A percentile compares a stretch with the other conserved stretches of the same genome.
These are phyloP conservation scores for Pungitius pungitius DNA, from an alignment of 2,113 vertebrate species.

Conservation along the genomic window DNA sequence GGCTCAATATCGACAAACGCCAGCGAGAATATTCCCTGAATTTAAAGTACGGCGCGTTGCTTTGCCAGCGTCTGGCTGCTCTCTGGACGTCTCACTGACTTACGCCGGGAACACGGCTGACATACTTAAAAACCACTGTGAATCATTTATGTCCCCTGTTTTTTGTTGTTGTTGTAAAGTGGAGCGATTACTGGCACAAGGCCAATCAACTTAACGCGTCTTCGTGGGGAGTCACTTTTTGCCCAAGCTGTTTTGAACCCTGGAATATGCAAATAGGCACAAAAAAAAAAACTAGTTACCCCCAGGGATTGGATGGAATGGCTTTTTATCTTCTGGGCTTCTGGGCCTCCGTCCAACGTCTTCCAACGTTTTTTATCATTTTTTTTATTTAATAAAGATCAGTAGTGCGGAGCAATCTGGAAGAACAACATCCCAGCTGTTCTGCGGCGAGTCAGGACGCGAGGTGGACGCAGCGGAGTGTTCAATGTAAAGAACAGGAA, in stretches of 20 bases:
- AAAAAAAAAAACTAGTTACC: no score
- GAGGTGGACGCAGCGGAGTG: slow-evolving; percentile 13
- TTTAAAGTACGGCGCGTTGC: slow-evolving; percentile 8
- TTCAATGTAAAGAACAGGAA: background rate
- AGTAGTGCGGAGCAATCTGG: slow-evolving; percentile 50
- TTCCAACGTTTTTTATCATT: no score
- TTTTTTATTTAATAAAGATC: slow-evolving; percentile 56
- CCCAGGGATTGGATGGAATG: no score
- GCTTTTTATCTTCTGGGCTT: no score
- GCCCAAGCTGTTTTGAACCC: no score
- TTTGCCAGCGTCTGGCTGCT: background rate
- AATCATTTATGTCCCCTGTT: background rate
- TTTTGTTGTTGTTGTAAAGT: background rate
- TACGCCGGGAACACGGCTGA: slow-evolving; percentile 1
- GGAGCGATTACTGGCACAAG: background rate
- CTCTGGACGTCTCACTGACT: slow-evolving; percentile 4
- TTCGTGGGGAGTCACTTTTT: background rate
- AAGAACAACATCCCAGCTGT: slow-evolving; percentile 40
- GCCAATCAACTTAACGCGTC: background rate
- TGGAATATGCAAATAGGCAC: no score
- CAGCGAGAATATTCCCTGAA: slow-evolving; percentile 17
- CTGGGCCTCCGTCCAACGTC: slow-evolving; percentile 20
- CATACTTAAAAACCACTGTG: background rate
- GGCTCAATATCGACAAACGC: slow-evolving; percentile 17
- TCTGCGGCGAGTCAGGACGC: slow-evolving; percentile 23